Conservation (phyloP, 1,140 invertebrate genomes). For the Neoseiulus cucumeris region DNA sequence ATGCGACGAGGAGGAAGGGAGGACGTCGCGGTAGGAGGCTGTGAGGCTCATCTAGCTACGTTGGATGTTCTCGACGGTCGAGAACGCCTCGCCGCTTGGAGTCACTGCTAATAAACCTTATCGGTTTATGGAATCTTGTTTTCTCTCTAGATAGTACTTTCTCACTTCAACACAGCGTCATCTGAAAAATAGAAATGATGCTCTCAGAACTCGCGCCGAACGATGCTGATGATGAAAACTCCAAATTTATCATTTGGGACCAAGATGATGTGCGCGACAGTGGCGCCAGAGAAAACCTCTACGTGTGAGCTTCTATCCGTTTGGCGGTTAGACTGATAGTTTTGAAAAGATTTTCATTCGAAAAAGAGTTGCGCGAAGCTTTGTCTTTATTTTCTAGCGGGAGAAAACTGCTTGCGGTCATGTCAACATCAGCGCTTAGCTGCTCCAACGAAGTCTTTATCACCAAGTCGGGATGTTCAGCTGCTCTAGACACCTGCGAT, state of each 20-base stretch:
- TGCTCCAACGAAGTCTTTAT: constrained; percentile 27
- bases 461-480: constrained; percentile 49
- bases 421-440: neutral
- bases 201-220: no score
- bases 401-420: neutral
- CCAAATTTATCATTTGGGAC: no score
- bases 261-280: no score
- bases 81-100: no score
- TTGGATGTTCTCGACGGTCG: no score
- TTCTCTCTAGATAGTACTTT: no score
- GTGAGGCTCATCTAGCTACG: constrained; percentile 36
- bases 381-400: constrained; percentile 21
- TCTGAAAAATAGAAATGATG: no score
- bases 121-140: no score
- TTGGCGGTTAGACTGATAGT: constrained; percentile 76
- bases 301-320: constrained; percentile 52
- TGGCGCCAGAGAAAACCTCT: constrained; percentile 77
- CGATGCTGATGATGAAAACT: no score
- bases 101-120: no score
- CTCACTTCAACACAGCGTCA: no score
- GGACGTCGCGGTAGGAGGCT: constrained; percentile 85
- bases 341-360: constrained; percentile 70
- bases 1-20: constrained; percentile 97
- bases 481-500: constrained; percentile 40
- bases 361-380: constrained; percentile 18